Base-by-base conservation (phyloP, 1,140 invertebrate genomes). In the Drosophila pachea region DNA sequence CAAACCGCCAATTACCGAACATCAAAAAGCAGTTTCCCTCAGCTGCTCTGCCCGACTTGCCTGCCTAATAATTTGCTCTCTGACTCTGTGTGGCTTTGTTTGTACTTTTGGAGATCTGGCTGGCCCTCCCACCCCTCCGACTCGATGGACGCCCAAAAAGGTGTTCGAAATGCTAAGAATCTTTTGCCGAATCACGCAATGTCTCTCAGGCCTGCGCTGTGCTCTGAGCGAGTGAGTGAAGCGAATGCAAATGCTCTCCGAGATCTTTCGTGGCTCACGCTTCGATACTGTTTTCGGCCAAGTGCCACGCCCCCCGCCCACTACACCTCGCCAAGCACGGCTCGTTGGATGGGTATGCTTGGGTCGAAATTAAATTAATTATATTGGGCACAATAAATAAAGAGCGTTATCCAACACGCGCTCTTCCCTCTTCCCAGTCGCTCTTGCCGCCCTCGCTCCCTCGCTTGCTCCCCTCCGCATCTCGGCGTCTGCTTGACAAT, bases 1-100 rank as follows among this genome's bases (percentile, higher is more conserved):
- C 81, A 84, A 84, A 84, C 81, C 81, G 81, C 81, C 81, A 84
- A 84, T 84, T 84, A 84, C 81, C 76, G 73, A 84, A 84, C 81
- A 84, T 84, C 81, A 84, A 84, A 84, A 84, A 79, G 79, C 79
- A 84, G 79, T 84, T 84, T 79, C 69, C n/a, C 74, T 69, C 72
- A 74, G 59, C 63, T 71, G 48, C 16, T 54, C 74, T 65, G 62
- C 53, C 63, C 40, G 62, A 16, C 45, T 79, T 56, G 79, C 63
- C 76, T 84, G 79, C 64, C 66, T 78, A 84, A 84, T 84, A 84
- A 84, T 84, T 84, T 84, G 76, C 79, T 79, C 81, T 71, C 62
- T 74, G 76, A 63, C 42, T 83, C 75, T 83, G 78, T 83, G 78
- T 83, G 78, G 74, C 78, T 83, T 78, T 83, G 78, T 67, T 78